Evolutionary conservation across 2,888 invertebrate genomes (phyloP).

Genomic region (Hydropsyche betteni): DNA sequence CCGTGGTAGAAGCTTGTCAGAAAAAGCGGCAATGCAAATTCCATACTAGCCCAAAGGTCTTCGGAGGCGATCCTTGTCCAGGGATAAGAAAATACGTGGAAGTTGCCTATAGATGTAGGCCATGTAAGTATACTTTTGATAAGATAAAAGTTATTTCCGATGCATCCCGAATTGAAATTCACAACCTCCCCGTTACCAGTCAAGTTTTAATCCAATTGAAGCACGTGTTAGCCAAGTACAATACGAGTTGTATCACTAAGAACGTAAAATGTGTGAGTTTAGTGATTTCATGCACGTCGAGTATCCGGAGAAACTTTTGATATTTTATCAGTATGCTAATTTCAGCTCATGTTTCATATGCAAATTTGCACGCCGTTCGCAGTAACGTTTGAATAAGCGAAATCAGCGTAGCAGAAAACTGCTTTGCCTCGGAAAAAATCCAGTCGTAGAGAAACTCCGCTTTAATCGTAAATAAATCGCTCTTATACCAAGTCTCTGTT

Average conservation of each 20-base stretch:
- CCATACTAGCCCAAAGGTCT: slow-evolving; percentile 86
- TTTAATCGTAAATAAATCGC: slow-evolving; percentile 24
- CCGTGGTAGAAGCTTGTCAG: slow-evolving; percentile 92
- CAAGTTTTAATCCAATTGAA: too few relatives aligned
- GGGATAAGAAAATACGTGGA: slow-evolving; percentile 92
- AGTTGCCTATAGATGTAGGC: slow-evolving; percentile 96
- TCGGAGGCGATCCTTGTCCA: slow-evolving; percentile 92
- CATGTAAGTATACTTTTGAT: slow-evolving; percentile 78
- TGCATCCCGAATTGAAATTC: neutral
- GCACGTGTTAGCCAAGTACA: too few relatives aligned
- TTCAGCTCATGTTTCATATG: slow-evolving; percentile 19
- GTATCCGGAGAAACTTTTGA: neutral
- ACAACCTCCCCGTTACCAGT: neutral
- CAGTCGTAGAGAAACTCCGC: neutral
- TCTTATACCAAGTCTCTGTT: neutral
- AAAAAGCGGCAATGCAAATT: slow-evolving; percentile 93
- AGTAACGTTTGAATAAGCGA: neutral
- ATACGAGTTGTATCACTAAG: too few relatives aligned
- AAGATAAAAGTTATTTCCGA: neutral
- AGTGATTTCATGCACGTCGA: neutral
- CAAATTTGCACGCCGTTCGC: slow-evolving; percentile 20
- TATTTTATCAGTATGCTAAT: slow-evolving; percentile 21
- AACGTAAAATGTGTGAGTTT: too few relatives aligned
- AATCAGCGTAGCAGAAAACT: neutral
- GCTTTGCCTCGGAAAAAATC: neutral